Percentiles rank a stretch among this genome's conserved stretches.
Evolutionary conservation across 2,888 invertebrate genomes (phyloP).

Genomic region (Scaeva pyrastri): DNA sequence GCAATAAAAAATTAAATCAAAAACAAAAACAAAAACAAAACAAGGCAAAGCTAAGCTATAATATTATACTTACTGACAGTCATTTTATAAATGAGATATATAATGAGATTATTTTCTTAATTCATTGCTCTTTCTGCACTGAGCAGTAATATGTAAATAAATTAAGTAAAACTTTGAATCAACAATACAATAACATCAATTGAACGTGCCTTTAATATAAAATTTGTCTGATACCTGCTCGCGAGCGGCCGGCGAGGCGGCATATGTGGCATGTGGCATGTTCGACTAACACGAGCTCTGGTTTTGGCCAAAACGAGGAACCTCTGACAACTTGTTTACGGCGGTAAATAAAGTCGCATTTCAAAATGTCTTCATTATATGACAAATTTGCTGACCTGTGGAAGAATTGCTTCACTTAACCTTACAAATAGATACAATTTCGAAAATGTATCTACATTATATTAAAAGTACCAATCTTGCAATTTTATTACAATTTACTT

Average conservation of each 20-base stretch:
- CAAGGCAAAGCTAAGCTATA: neutral
- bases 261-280: conserved; percentile 5
- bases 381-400: neutral
- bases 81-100: conserved; percentile 57
- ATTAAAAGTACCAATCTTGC: too few relatives aligned
- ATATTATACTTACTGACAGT: conserved; percentile 18
- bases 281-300: conserved; percentile 10
- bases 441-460: neutral
- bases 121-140: neutral
- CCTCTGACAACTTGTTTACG: neutral
- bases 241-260: neutral
- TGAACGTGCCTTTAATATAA: conserved; percentile 63
- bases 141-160: conserved; percentile 20
- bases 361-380: neutral
- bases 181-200: conserved; percentile 30
- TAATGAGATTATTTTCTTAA: conserved; percentile 60
- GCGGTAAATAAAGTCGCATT: neutral
- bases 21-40: conserved; percentile 7
- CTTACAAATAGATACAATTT: neutral
- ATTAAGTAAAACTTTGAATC: conserved; percentile 17
- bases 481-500: neutral
- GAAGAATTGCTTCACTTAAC: neutral
- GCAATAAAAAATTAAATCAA: conserved; percentile 5
- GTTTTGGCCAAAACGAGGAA: conserved; percentile 25
- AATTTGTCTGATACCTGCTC: conserved; percentile 52